A percentile compares a stretch with the other conserved stretches of the same genome.
Conservation (phyloP, 1,140 invertebrate species). For the Ostrea denselamellosa region DNA sequence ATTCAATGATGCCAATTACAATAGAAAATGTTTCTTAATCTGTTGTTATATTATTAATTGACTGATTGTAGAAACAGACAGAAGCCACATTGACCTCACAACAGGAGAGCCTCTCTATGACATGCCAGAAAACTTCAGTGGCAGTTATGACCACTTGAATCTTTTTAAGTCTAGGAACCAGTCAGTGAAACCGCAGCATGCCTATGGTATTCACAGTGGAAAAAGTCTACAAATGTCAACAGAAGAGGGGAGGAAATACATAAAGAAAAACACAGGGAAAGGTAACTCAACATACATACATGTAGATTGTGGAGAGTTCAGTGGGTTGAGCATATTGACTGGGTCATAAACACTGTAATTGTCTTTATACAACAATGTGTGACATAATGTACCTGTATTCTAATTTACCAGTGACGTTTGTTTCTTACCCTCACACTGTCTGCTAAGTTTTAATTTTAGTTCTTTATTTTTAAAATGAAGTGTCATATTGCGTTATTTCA, state of each 20-base stretch:
- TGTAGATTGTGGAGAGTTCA: background rate
- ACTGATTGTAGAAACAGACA: background rate
- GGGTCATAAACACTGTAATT: too few species aligned
- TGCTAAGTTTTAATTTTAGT: too few species aligned
- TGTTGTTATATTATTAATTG: background rate
- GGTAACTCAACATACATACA: background rate
- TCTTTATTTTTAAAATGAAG: too few species aligned
- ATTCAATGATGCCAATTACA: too few species aligned
- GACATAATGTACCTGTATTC: too few species aligned
- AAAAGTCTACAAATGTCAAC: background rate
- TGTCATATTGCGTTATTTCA: background rate
- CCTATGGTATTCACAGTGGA: background rate
- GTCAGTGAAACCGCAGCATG: background rate
- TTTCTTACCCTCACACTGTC: too few species aligned
- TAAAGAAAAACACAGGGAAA: background rate
- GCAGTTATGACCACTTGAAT: background rate
- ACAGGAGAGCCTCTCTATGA: slow-evolving; percentile 9
- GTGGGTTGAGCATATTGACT: too few species aligned
- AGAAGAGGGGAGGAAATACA: background rate
- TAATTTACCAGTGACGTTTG: too few species aligned
- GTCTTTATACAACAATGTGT: too few species aligned
- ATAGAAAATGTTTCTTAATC: too few species aligned
- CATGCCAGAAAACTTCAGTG: background rate
- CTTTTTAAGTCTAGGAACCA: background rate
- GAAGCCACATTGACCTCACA: slow-evolving; percentile 1